phyloP scores from a whole-genome alignment of 1,140 invertebrate species.

The Megalonaias nervosa region DNA sequence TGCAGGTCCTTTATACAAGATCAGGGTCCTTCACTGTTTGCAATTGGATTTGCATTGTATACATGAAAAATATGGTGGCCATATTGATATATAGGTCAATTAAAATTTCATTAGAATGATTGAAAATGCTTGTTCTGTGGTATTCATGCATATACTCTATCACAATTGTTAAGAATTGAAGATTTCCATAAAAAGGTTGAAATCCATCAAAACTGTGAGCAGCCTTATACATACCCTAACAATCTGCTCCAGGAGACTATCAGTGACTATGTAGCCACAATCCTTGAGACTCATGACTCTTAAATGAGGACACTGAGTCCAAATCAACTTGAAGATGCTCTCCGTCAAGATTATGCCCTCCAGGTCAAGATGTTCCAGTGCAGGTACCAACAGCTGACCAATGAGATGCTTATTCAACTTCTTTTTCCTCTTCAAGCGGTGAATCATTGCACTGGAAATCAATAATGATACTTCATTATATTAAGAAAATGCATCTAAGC shows the following conservation, averaged over 20 bases:
- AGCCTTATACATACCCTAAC: constrained; percentile 38
- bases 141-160: too few relatives aligned
- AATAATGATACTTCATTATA: background rate
- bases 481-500: background rate
- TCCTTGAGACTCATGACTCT: constrained; percentile 44
- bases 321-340: constrained; percentile 39
- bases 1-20: too few relatives aligned
- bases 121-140: too few relatives aligned
- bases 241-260: constrained; percentile 43
- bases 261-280: constrained; percentile 60
- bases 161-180: too few relatives aligned
- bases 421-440: constrained; percentile 48
- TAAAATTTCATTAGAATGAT: too few relatives aligned
- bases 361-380: constrained; percentile 50
- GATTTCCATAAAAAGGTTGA: too few relatives aligned
- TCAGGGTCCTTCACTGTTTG: too few relatives aligned
- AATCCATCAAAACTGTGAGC: too few relatives aligned
- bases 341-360: constrained; percentile 51
- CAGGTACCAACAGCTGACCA: constrained; percentile 41
- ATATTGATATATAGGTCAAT: too few relatives aligned
- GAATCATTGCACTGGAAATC: constrained; percentile 48
- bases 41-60: too few relatives aligned
- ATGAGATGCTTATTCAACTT: constrained; percentile 45
- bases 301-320: constrained; percentile 47
- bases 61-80: too few relatives aligned